Conservation (phyloP, 2,888 invertebrate genomes). For the Patella depressa region DNA sequence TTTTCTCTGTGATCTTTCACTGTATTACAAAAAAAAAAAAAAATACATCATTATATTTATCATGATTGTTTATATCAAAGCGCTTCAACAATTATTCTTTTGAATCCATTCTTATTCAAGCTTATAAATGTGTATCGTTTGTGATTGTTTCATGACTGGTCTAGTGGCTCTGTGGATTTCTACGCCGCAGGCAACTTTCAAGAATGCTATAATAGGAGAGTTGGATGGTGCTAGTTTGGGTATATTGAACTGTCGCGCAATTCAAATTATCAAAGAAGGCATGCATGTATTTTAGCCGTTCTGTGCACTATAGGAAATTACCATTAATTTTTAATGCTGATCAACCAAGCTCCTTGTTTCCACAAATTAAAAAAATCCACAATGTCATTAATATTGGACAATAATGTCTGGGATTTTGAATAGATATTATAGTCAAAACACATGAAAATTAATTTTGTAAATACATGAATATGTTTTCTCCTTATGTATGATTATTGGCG, state of each 20-base stretch:
- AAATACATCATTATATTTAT: too few relatives aligned
- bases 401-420: neutral
- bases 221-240: neutral
- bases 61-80: too few relatives aligned
- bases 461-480: too few relatives aligned
- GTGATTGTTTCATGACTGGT: too few relatives aligned
- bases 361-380: neutral
- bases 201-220: neutral
- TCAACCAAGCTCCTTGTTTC: neutral
- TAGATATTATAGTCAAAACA: neutral
- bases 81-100: too few relatives aligned
- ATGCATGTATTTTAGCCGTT: conserved; percentile 1
- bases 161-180: too few relatives aligned
- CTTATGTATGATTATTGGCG: too few relatives aligned
- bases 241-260: neutral
- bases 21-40: too few relatives aligned
- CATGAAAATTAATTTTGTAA: neutral
- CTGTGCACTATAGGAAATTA: neutral
- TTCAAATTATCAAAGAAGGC: neutral
- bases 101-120: too few relatives aligned
- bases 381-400: neutral
- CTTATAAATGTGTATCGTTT: too few relatives aligned
- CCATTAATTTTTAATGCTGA: neutral
- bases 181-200: neutral
- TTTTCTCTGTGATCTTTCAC: too few relatives aligned